Percentiles rank a stretch among this genome's conserved stretches.
Evolutionary conservation across 1,140 invertebrate genomes (phyloP).

Genomic region (Pseudomyrmex gracilis): DNA sequence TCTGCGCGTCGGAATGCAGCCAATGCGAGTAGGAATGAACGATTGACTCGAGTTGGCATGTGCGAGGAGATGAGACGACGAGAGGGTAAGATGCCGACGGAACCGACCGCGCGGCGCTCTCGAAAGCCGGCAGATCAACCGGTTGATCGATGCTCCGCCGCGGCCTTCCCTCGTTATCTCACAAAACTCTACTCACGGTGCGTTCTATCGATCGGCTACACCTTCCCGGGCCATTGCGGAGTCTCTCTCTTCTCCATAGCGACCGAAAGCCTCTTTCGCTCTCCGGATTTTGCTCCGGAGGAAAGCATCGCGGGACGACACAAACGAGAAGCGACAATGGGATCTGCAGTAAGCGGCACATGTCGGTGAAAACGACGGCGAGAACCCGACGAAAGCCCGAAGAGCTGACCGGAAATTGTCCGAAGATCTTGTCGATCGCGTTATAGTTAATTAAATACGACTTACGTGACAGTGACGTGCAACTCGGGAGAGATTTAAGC

Average conservation of each 20-base stretch:
- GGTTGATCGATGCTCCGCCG: constrained; percentile 73
- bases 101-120: neutral
- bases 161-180: constrained; percentile 70
- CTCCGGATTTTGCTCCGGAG: constrained; percentile 34
- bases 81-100: constrained; percentile 18
- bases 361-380: neutral
- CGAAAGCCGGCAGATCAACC: constrained; percentile 29
- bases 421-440: constrained; percentile 28
- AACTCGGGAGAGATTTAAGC: neutral
- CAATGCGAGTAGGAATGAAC: constrained; percentile 30
- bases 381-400: no score
- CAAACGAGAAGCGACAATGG: neutral
- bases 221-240: constrained; percentile 53
- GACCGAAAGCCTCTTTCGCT: constrained; percentile 50
- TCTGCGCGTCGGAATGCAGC: constrained; percentile 15
- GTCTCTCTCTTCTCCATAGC: constrained; percentile 12
- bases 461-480: constrained; percentile 7
- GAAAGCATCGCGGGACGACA: constrained; percentile 1
- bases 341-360: neutral
- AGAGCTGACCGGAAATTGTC: constrained; percentile 33
- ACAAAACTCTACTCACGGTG: constrained; percentile 62
- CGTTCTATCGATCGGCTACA: constrained; percentile 74
- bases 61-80: neutral
- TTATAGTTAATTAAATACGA: constrained; percentile 38
- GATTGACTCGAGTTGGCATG: constrained; percentile 27